phyloP scores from a whole-genome alignment of 2,113 vertebrate species.

The Microtus oregoni region DNA sequence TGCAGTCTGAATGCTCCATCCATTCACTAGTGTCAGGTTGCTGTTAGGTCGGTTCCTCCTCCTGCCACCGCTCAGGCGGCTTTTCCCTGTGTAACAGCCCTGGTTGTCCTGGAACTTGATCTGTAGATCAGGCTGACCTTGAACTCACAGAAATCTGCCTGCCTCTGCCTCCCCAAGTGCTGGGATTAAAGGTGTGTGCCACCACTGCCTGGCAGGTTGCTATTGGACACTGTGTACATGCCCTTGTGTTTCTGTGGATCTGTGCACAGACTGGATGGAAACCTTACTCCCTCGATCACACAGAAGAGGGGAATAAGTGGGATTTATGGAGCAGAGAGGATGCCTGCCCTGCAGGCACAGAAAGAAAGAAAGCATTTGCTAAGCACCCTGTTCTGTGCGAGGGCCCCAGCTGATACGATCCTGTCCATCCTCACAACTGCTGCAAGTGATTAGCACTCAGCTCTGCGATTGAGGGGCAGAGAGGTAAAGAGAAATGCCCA shows the following conservation, averaged over 20 bases:
- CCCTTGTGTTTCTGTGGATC: slow-evolving; percentile 1
- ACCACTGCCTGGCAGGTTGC: neutral
- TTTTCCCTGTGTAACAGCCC: neutral
- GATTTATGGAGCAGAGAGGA: neutral
- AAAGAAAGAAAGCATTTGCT: neutral
- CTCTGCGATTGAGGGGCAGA: neutral
- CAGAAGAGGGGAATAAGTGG: neutral
- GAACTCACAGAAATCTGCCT: neutral
- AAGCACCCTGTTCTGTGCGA: neutral
- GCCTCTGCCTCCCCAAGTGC: neutral
- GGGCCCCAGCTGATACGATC: neutral
- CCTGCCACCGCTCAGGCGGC: neutral
- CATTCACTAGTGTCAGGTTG: neutral
- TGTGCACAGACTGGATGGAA: neutral
- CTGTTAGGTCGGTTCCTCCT: neutral
- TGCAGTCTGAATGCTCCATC: fast-evolving
- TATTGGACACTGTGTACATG: neutral
- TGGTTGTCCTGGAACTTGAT: neutral
- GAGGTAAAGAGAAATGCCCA: neutral
- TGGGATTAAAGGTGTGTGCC: neutral
- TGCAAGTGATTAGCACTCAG: neutral
- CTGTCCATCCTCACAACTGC: neutral
- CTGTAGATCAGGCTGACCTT: neutral
- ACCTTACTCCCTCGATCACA: neutral
- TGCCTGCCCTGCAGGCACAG: neutral